Conservation (phyloP, 2,888 invertebrate species). For the Sinopyrophorus schimmeli region DNA sequence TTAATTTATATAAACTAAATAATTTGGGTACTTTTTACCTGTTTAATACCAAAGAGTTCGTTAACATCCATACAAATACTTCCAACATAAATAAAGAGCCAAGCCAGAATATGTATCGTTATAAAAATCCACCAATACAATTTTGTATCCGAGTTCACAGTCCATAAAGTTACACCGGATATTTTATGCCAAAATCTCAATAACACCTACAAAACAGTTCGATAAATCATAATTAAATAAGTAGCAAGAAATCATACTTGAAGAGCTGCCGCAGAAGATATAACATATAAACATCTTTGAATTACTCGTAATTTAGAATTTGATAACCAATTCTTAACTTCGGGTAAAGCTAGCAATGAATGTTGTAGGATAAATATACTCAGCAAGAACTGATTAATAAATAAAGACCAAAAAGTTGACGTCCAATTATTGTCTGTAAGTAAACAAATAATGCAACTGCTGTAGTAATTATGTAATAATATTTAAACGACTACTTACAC, state of each 20-base stretch:
- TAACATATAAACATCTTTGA: conserved; percentile 57
- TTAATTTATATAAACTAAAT: conserved; percentile 3
- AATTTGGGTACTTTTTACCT: conserved; percentile 38
- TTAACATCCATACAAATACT: conserved; percentile 65
- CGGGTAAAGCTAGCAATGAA: conserved; percentile 58
- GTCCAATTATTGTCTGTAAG: conserved; percentile 49
- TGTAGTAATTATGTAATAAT: no score
- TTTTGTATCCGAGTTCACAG: conserved; percentile 56
- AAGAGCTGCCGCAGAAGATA: conserved; percentile 56
- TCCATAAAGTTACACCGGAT: conserved; percentile 59
- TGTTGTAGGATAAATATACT: conserved; percentile 63
- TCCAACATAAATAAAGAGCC: conserved; percentile 64
- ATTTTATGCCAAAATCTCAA: conserved; percentile 59
- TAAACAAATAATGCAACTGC: no score
- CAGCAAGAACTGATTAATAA: conserved; percentile 57
- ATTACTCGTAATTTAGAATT: conserved; percentile 52
- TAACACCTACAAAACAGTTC: conserved; percentile 53
- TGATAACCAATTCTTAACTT: conserved; percentile 56
- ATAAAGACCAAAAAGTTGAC: conserved; percentile 52
- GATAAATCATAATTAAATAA: conserved; percentile 33
- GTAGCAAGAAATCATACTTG: no score
- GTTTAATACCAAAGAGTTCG: conserved; percentile 65
- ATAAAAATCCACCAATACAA: conserved; percentile 58
- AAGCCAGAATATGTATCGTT: conserved; percentile 58
- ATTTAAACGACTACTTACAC: conserved; percentile 22